These are phyloP conservation scores for Pristionchus pacificus DNA, from an alignment of 1,140 invertebrate genomes.

Conservation along the genomic window DNA sequence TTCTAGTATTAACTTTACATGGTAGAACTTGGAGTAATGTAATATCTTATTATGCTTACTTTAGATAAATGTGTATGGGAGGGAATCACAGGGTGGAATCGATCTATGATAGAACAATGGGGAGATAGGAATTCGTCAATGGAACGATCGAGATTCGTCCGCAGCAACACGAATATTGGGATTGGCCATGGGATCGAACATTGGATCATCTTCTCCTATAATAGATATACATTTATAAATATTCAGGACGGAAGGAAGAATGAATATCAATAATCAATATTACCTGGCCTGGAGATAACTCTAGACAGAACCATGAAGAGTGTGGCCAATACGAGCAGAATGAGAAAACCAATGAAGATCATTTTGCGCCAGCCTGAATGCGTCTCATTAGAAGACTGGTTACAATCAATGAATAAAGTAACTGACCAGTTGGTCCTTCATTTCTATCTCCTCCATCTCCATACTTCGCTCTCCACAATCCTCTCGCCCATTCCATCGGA, in stretches of 20 bases:
- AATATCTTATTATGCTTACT: too few species aligned
- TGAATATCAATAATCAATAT: neutral
- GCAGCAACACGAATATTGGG: slow-evolving; percentile 48
- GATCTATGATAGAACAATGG: too few species aligned
- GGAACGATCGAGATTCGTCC: slow-evolving; percentile 32
- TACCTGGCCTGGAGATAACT: neutral
- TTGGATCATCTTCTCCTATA: slow-evolving; percentile 20
- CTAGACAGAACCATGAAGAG: neutral
- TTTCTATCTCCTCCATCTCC: slow-evolving; percentile 11
- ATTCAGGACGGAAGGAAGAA: neutral
- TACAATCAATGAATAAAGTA: too few species aligned
- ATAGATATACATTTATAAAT: slow-evolving; percentile 8
- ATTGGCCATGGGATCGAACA: slow-evolving; percentile 56
- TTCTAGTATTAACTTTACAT: too few species aligned
- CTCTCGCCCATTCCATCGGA: slow-evolving; percentile 18
- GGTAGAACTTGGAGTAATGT: too few species aligned
- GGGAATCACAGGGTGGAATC: too few species aligned
- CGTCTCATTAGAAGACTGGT: neutral
- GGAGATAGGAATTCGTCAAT: neutral
- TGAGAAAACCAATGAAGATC: neutral
- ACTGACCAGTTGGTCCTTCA: too few species aligned
- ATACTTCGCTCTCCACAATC: slow-evolving; percentile 20
- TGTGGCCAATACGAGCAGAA: neutral
- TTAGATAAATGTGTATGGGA: too few species aligned
- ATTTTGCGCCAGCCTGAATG: slow-evolving; percentile 6